phyloP scores from a whole-genome alignment of 2,113 vertebrate genomes.

The Anseranas semipalmata region DNA sequence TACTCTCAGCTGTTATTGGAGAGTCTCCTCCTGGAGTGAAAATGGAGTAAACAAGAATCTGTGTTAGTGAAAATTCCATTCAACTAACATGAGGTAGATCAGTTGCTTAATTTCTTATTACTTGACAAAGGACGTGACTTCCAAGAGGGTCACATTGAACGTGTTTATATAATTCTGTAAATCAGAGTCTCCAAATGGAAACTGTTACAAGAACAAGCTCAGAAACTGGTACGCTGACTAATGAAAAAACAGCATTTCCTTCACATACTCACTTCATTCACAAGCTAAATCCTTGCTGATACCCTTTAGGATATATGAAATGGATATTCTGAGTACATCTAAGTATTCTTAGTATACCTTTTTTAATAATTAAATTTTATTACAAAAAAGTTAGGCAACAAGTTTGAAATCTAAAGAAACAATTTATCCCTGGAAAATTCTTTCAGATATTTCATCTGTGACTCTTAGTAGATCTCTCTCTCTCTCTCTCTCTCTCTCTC shows the following conservation, averaged over 20 bases:
- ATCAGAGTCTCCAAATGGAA: background rate
- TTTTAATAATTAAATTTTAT: background rate
- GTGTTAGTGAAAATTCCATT: background rate
- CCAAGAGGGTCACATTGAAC: background rate
- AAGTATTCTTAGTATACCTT: background rate
- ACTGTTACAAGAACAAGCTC: background rate
- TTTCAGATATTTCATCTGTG: background rate
- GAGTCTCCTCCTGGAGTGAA: background rate
- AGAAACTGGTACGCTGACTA: background rate
- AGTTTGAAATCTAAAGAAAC: background rate
- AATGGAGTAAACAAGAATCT: background rate
- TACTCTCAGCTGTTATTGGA: background rate
- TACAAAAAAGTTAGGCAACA: background rate
- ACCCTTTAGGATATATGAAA: background rate
- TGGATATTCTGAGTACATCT: background rate
- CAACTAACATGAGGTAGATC: background rate
- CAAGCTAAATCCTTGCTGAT: background rate
- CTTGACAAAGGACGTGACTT: background rate
- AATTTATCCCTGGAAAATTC: background rate
- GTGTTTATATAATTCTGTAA: background rate
- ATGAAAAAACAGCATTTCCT: background rate
- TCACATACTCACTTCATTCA: background rate
- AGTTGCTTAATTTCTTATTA: background rate
- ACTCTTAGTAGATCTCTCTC: background rate
- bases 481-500: too few relatives aligned